phyloP scores from a whole-genome alignment of 92 coral and sea anemone species.

The Phymanthus crucifer region DNA sequence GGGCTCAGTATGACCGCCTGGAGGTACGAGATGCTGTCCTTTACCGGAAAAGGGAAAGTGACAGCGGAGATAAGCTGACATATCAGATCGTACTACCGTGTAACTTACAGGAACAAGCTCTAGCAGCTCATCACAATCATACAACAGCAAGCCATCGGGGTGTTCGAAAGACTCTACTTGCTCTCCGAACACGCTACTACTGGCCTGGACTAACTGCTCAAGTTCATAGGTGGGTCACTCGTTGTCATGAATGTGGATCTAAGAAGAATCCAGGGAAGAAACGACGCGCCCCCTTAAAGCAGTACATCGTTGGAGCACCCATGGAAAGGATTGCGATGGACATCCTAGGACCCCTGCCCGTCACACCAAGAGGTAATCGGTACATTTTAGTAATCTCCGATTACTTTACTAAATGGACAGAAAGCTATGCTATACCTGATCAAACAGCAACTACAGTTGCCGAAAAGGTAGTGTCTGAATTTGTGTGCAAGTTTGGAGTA shows the following conservation, averaged over 20 bases:
- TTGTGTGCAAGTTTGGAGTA: conserved; percentile 50
- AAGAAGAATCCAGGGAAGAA: conserved; percentile 41
- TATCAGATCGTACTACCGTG: conserved; percentile 50
- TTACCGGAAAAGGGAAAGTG: conserved; percentile 43
- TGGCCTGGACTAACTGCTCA: conserved; percentile 53
- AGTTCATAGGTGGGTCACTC: conserved; percentile 43
- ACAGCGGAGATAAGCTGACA: not conserved
- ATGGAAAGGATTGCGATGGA: conserved; percentile 22
- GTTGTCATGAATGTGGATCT: conserved; percentile 61
- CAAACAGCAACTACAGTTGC: conserved; percentile 41
- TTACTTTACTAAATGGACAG: conserved; percentile 20
- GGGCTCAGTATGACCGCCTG: conserved; percentile 58
- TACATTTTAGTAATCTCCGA: not conserved
- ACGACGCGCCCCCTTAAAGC: conserved; percentile 29
- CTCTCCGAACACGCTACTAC: conserved; percentile 46
- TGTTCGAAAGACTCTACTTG: conserved; percentile 31
- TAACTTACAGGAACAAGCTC: conserved; percentile 38
- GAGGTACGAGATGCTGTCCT: conserved; percentile 20
- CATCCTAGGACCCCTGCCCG: conserved; percentile 18
- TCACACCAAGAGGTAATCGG: conserved; percentile 26
- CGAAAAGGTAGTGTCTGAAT: conserved; percentile 38
- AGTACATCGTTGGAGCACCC: conserved; percentile 31
- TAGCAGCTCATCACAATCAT: conserved; percentile 51
- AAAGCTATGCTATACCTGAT: conserved; percentile 3
- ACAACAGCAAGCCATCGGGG: conserved; percentile 60